A percentile compares a stretch with the other conserved stretches of the same genome.
Conservation (phyloP, 2,888 invertebrate species). For the Neoscelio sp. region DNA sequence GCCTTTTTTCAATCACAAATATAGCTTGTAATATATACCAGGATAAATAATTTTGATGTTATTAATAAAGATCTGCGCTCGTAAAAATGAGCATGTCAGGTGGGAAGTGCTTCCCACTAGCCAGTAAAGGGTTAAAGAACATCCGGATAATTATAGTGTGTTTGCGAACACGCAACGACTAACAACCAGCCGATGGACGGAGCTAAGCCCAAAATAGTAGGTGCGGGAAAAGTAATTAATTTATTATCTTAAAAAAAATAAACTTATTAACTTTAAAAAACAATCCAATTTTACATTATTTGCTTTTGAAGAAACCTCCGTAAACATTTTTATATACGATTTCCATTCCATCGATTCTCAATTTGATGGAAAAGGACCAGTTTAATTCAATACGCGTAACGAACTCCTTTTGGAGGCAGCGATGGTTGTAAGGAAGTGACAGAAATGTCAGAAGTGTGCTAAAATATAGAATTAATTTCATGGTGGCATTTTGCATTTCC, state of each 20-base stretch:
- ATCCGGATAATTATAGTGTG: constrained; percentile 45
- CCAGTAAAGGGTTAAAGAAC: constrained; percentile 34
- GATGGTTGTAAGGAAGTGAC: no score
- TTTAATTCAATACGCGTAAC: no score
- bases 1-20: not conserved
- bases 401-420: no score
- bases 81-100: constrained; percentile 17
- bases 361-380: no score
- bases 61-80: constrained; percentile 18
- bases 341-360: no score
- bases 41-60: not conserved
- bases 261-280: no score
- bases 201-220: constrained; percentile 9
- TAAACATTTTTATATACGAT: no score
- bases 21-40: not conserved
- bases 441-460: not conserved
- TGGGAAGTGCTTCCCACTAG: constrained; percentile 39
- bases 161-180: constrained; percentile 18
- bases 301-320: no score
- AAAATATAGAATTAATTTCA: constrained; percentile 21
- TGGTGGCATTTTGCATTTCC: constrained; percentile 24
- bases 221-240: not conserved
- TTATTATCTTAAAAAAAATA: constrained; percentile 2
- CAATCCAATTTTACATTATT: no score
- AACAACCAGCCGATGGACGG: constrained; percentile 18